A percentile compares a stretch with the other conserved stretches of the same genome.
These are phyloP conservation scores for Triops cancriformis DNA, from an alignment of 1,140 invertebrate species.

Conservation along the genomic window DNA sequence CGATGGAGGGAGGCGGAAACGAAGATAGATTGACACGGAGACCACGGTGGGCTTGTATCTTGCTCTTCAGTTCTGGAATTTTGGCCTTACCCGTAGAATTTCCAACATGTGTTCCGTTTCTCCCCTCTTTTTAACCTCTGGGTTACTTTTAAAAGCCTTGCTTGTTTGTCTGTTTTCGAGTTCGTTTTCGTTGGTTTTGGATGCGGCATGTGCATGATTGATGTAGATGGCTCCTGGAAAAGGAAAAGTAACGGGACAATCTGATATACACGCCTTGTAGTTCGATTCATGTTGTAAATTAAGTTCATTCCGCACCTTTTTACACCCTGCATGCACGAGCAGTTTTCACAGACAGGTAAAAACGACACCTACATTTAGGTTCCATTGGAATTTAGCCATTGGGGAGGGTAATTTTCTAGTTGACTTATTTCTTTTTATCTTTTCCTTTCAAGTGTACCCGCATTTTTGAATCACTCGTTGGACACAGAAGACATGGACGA, in stretches of 20 bases:
- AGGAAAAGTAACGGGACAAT: not conserved
- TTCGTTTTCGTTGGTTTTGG: not conserved
- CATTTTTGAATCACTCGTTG: not conserved
- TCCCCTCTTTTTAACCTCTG: not conserved
- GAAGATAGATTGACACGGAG: not conserved
- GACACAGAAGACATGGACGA: conserved; percentile 11
- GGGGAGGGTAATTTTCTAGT: not conserved
- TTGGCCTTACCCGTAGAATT: not conserved
- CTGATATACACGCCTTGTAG: not conserved
- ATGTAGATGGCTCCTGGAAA: not conserved
- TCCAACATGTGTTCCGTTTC: not conserved
- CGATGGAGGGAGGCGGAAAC: not conserved
- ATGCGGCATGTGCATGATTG: conserved; percentile 2
- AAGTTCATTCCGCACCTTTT: not conserved
- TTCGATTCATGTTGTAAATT: not conserved
- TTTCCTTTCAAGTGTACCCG: not conserved
- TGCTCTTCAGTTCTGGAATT: not conserved
- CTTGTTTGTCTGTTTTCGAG: not conserved
- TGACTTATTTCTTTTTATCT: not conserved
- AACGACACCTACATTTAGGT: not conserved
- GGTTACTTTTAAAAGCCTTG: not conserved
- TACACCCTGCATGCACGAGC: not conserved
- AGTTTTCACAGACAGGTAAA: not conserved
- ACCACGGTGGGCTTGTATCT: not conserved
- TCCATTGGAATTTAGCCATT: not conserved